phyloP scores from a whole-genome alignment of 2,113 vertebrate genomes.

The Recurvirostra avosetta region DNA sequence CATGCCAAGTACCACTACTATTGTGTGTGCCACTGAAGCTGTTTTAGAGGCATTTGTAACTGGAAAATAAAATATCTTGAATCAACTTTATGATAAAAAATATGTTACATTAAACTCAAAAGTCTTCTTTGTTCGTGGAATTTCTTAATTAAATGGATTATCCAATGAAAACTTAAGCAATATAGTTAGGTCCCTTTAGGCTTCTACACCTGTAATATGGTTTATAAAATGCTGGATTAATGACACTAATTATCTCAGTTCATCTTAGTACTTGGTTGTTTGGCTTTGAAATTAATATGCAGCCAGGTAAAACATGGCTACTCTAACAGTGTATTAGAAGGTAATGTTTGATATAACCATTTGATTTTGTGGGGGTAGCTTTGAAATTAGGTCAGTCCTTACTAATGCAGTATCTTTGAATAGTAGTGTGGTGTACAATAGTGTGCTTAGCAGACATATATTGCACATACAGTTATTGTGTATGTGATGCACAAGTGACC shows the following conservation, averaged over 20 bases:
- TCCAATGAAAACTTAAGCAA: not conserved
- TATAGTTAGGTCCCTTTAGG: not conserved
- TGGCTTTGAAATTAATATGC: not conserved
- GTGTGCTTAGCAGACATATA: not conserved
- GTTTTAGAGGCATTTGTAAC: not conserved
- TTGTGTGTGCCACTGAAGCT: not conserved
- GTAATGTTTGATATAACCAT: not conserved
- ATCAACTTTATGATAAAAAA: not conserved
- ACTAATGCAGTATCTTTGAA: not conserved
- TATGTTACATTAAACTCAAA: not conserved
- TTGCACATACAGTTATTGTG: not conserved
- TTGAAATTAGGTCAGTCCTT: slow-evolving; percentile 5
- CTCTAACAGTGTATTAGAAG: not conserved
- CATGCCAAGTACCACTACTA: not conserved
- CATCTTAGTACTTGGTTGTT: not conserved
- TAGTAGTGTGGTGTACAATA: not conserved
- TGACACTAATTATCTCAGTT: not conserved
- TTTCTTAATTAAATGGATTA: not conserved
- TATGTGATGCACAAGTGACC: not conserved
- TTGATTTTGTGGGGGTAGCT: slow-evolving; percentile 8
- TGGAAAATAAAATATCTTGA: not conserved
- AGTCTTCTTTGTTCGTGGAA: not conserved
- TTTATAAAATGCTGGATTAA: not conserved
- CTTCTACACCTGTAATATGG: not conserved
- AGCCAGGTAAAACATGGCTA: not conserved